A percentile compares a stretch with the other conserved stretches of the same genome.
Conservation (phyloP, 1,140 invertebrate species). For the Cyclargus thomasi region DNA sequence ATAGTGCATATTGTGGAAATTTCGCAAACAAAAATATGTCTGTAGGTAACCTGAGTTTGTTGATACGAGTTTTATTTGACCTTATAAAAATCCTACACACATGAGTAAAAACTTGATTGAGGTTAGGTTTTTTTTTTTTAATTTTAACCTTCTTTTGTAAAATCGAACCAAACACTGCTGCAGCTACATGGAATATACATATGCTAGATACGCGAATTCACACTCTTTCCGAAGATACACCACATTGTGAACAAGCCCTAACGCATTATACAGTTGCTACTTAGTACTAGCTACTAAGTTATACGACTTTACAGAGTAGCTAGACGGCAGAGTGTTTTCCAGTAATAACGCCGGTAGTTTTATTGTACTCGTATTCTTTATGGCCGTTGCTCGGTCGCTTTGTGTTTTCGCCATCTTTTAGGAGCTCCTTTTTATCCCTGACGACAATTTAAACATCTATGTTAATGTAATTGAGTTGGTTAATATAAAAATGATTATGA, state of each 20-base stretch:
- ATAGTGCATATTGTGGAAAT: too few species aligned
- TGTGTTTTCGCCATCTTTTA: slow-evolving; percentile 45
- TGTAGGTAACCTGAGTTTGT: too few species aligned
- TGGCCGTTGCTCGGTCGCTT: slow-evolving; percentile 49
- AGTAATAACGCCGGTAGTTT: slow-evolving; percentile 61
- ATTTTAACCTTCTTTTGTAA: too few species aligned
- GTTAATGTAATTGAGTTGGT: slow-evolving; percentile 10
- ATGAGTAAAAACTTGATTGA: too few species aligned
- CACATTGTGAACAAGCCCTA: not conserved
- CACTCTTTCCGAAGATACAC: too few species aligned
- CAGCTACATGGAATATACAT: too few species aligned
- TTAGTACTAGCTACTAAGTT: not conserved
- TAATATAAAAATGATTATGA: slow-evolving; percentile 1
- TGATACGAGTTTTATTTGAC: too few species aligned
- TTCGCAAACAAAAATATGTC: too few species aligned
- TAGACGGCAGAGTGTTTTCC: slow-evolving; percentile 67
- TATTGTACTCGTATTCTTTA: slow-evolving; percentile 64
- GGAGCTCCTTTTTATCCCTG: slow-evolving; percentile 64
- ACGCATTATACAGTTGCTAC: not conserved
- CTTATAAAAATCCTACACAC: too few species aligned
- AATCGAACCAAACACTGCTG: too few species aligned
- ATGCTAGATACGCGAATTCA: too few species aligned
- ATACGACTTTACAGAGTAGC: slow-evolving; percentile 7
- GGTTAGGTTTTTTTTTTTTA: too few species aligned
- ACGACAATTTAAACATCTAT: slow-evolving; percentile 28